Evolutionary conservation across 2,113 vertebrate species (phyloP).

Genomic region (Brachyistius frenatus): DNA sequence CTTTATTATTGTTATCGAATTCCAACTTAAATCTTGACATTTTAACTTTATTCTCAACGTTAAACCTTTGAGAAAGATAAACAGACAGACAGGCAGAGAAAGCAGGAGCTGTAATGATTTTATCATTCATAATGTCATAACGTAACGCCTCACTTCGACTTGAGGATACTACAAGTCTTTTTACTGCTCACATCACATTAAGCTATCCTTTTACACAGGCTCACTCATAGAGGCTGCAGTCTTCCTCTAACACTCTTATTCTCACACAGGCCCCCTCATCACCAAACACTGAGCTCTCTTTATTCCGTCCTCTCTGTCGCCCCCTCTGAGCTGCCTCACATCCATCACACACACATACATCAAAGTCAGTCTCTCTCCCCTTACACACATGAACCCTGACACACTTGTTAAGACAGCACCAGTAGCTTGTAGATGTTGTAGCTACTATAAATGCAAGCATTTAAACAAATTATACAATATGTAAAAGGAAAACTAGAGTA

Average conservation of each 20-base stretch:
- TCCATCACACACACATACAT: constrained; percentile 12
- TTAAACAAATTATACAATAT: constrained; percentile 9
- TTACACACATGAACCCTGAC: constrained; percentile 46
- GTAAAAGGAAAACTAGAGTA: neutral
- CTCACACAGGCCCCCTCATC: constrained; percentile 34
- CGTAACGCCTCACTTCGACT: neutral
- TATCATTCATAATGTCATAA: constrained; percentile 33
- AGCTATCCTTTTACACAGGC: constrained; percentile 21
- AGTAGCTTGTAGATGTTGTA: constrained; percentile 57
- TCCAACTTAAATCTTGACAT: too few species aligned
- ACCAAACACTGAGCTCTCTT: constrained; percentile 58
- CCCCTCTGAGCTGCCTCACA: constrained; percentile 25
- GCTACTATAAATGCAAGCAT: constrained; percentile 36
- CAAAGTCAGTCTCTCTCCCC: constrained; percentile 32
- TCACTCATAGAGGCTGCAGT: constrained; percentile 24
- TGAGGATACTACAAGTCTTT: neutral
- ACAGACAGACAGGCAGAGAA: neutral
- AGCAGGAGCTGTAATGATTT: neutral
- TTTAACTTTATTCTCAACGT: too few species aligned
- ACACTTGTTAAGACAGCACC: constrained; percentile 28
- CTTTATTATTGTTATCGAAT: neutral
- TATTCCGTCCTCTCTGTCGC: constrained; percentile 49
- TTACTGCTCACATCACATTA: constrained; percentile 1
- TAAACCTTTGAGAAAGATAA: neutral
- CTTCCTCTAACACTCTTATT: constrained; percentile 8